Evolutionary conservation across 1,140 invertebrate species (phyloP).

Genomic region (Teleogryllus occipitalis): DNA sequence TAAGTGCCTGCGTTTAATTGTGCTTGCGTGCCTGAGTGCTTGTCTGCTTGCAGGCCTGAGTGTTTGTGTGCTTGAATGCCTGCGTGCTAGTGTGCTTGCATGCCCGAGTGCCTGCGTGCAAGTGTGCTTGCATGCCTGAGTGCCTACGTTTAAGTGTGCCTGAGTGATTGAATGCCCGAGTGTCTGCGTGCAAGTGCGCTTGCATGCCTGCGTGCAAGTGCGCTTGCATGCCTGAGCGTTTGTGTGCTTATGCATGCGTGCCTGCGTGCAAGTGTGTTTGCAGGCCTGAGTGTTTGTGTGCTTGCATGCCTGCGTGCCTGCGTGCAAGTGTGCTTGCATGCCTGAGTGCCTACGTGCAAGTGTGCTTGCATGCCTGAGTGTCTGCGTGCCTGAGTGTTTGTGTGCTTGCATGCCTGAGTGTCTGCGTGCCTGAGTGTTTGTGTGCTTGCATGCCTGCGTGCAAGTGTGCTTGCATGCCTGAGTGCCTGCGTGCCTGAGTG

Average conservation of each 20-base stretch:
- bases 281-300: background rate
- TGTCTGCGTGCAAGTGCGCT: background rate
- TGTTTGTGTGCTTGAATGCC: slow-evolving; percentile 1
- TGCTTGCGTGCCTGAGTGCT: no score
- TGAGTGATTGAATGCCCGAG: no score
- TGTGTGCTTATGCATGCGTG: background rate
- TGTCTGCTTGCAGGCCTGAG: no score
- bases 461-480: no score
- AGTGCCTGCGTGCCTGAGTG: no score
- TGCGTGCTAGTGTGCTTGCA: slow-evolving; percentile 2
- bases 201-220: slow-evolving; percentile 6
- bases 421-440: no score
- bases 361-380: no score
- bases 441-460: no score
- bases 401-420: no score
- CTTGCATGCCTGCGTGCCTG: background rate
- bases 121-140: background rate
- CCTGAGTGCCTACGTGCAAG: background rate
- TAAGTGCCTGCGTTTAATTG: background rate
- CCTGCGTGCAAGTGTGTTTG: background rate
- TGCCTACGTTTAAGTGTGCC: background rate
- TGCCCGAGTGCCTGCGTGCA: slow-evolving; percentile 6
- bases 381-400: no score
- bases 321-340: no score
- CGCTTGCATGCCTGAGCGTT: background rate